Conservation (phyloP, 2,797 vertebrate species). For the Odontamblyopus rebecca region DNA sequence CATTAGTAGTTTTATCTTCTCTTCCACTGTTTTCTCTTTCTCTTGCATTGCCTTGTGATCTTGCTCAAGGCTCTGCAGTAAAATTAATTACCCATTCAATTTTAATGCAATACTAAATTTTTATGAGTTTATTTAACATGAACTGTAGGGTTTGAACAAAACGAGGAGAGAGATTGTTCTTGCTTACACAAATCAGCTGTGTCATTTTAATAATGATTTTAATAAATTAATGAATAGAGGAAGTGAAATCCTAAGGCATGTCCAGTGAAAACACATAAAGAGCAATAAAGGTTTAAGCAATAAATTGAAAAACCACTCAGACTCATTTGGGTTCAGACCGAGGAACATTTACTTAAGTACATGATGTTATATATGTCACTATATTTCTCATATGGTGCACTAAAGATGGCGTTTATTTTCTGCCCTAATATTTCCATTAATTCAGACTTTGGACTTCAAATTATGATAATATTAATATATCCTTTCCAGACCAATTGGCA, state of each 20-base stretch:
- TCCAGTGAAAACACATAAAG: conserved; percentile 70
- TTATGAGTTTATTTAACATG: conserved; percentile 96
- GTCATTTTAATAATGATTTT: conserved; percentile 97
- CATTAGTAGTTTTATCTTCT: conserved; percentile 84
- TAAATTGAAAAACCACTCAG: conserved; percentile 80
- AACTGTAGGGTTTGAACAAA: conserved; percentile 89
- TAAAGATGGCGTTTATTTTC: conserved; percentile 54
- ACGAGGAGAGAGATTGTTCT: conserved; percentile 48
- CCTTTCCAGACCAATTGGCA: not conserved
- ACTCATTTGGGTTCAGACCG: conserved; percentile 88
- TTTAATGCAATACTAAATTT: conserved; percentile 99
- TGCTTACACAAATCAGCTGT: conserved; percentile 94
- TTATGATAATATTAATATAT: not conserved
- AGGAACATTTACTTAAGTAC: conserved; percentile 84
- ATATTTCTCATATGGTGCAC: conserved; percentile 60
- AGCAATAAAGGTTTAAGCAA: conserved; percentile 85
- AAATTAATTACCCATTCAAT: conserved; percentile 99
- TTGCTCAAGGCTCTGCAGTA: conserved; percentile 95
- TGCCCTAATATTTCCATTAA: conserved; percentile 20
- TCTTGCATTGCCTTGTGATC: conserved; percentile 92
- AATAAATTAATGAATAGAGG: conserved; percentile 94
- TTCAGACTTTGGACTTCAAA: not conserved
- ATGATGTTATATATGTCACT: conserved; percentile 53
- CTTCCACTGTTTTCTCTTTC: conserved; percentile 86
- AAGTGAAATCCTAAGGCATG: conserved; percentile 76